phyloP scores from a whole-genome alignment of 2,113 vertebrate species.

The Gobiocypris rarus region DNA sequence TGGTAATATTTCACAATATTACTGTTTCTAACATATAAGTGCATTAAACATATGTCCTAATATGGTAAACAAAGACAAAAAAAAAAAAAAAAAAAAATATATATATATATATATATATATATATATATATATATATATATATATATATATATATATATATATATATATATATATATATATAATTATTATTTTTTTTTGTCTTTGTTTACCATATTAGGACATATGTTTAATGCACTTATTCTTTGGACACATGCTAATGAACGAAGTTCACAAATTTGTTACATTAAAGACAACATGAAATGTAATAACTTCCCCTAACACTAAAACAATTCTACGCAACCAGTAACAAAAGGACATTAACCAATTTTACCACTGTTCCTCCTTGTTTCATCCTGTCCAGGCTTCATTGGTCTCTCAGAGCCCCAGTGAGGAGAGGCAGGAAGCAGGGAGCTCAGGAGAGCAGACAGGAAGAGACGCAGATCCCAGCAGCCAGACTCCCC shows the following conservation, averaged over 20 bases:
- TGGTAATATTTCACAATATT: neutral
- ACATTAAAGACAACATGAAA: neutral
- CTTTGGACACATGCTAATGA: neutral
- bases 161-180: too few relatives aligned
- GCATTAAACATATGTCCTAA: neutral
- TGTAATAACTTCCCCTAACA: neutral
- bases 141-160: too few relatives aligned
- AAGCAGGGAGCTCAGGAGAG: constrained; percentile 62
- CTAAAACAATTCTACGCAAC: neutral
- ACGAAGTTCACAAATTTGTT: too few relatives aligned
- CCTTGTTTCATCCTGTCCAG: constrained; percentile 48
- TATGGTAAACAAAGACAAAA: neutral
- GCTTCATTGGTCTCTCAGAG: constrained; percentile 65
- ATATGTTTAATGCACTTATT: neutral
- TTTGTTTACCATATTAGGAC: neutral
- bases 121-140: too few relatives aligned
- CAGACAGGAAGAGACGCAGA: constrained; percentile 62
- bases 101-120: too few relatives aligned
- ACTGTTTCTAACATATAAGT: neutral
- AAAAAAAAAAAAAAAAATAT: too few relatives aligned
- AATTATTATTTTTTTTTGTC: too few relatives aligned
- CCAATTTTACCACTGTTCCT: neutral
- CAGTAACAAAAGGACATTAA: neutral
- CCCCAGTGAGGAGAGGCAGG: constrained; percentile 65
- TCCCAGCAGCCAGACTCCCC: constrained; percentile 55